Base-by-base conservation (phyloP, 2,888 invertebrate genomes). In the Patella caerulea region DNA sequence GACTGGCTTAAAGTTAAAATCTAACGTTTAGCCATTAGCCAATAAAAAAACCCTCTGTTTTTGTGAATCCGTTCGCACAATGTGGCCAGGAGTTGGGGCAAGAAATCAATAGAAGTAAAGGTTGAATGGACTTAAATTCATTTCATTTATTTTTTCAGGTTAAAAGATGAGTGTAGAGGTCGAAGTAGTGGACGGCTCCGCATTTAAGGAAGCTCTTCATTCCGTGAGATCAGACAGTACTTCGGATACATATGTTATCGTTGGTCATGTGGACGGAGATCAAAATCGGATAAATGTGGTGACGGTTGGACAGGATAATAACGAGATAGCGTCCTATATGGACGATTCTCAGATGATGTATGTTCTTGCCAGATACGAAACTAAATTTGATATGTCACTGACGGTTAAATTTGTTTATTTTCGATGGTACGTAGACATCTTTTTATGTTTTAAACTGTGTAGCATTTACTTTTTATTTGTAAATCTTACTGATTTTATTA, bases 321-420 rank as follows among this genome's bases (percentile, higher is more conserved):
- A 82, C 9, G 87, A 88, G 19, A 76, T 88, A 14, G 82, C 78
- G 2, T 79, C 79, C 0, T 73, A 80, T 70, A 79, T 88, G 77
- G 85, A 88, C 45, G 78, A 87, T 2, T n/a, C 79, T 3, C 82
- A 87, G 78, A 88, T 89, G 59, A 84, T 89, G 87, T 91, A 91
- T 78, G 86, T 85, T 12, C 79, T 91, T 65, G 85, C 90, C 19
- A 85, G 91, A 81, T 86, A 90, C 73, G 85, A 86, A 72, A 88
- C 87, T 29, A 86, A 88, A 9, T 86, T 89, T 82, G 91, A 91
- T 79, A 88, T 91, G 90, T 89, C 90, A 17, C 88, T 81, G 14
- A 90, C 90, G 15, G 86, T 90, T 76, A 90, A 90, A 81, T 91
- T 91, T 86, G 88, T 91, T 75, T 90, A 90, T 82, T 87, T 91